A percentile compares a stretch with the other conserved stretches of the same genome.
Conservation (phyloP, 2,888 invertebrate species). For the Tipula vernalis region DNA sequence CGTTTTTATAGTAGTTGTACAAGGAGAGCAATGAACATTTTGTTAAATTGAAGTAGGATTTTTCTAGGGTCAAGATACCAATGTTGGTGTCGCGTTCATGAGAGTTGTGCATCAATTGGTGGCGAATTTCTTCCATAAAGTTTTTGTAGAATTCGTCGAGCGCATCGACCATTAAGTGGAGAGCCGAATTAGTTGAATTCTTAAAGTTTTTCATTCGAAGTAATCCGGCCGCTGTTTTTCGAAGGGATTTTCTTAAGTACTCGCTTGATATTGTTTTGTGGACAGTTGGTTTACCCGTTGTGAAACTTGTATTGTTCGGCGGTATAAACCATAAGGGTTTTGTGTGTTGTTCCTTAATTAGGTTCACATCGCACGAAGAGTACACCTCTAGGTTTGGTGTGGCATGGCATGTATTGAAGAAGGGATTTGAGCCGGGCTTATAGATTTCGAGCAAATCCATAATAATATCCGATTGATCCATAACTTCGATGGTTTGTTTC, state of each 20-base stretch:
- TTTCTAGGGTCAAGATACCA: constrained; percentile 25
- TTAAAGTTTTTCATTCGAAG: constrained; percentile 31
- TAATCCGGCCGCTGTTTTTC: constrained; percentile 31
- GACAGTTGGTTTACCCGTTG: constrained; percentile 25
- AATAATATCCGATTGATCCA: constrained; percentile 34
- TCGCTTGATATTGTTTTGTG: constrained; percentile 25
- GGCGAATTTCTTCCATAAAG: constrained; percentile 23
- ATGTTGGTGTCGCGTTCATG: constrained; percentile 13
- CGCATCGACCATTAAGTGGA: constrained; percentile 29
- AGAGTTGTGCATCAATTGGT: constrained; percentile 20
- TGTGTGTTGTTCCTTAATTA: constrained; percentile 27
- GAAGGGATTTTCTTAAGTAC: constrained; percentile 24
- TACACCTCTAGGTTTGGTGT: constrained; percentile 34
- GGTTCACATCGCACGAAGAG: constrained; percentile 29
- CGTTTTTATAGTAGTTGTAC: constrained; percentile 33
- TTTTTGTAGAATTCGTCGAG: constrained; percentile 29
- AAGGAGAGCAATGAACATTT: constrained; percentile 29
- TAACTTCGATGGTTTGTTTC: constrained; percentile 34
- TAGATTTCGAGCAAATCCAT: constrained; percentile 33
- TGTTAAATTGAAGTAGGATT: constrained; percentile 27
- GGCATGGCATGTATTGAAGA: constrained; percentile 32
- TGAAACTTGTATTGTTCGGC: constrained; percentile 27
- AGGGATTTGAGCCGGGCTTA: constrained; percentile 22
- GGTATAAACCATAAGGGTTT: constrained; percentile 30
- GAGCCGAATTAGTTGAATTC: constrained; percentile 29